Evolutionary conservation across 2,797 vertebrate species (phyloP).

Genomic region (Coranthus polyacanthus): DNA sequence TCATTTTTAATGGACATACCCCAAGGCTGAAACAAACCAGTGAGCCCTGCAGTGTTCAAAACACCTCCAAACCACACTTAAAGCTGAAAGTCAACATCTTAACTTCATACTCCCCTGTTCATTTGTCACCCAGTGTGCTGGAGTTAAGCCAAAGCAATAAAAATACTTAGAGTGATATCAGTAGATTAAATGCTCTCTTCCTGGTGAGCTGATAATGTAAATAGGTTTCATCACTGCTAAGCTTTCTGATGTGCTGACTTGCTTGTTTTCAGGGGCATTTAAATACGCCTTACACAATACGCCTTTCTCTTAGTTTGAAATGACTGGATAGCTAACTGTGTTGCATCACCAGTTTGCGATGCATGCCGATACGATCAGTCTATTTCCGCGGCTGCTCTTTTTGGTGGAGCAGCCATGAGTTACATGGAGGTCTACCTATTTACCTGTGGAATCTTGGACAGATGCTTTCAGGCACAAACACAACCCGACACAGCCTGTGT

Average conservation of each 20-base stretch:
- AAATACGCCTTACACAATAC: too few species aligned
- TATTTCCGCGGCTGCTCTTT: background rate
- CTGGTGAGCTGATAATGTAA: background rate
- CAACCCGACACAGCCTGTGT: conserved; percentile 25
- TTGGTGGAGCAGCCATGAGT: background rate
- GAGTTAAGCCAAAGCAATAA: background rate
- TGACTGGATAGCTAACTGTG: conserved; percentile 14
- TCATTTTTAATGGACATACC: conserved; percentile 5
- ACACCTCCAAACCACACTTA: conserved; percentile 6
- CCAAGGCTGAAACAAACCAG: conserved; percentile 1
- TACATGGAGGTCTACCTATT: conserved; percentile 3
- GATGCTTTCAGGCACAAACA: conserved; percentile 18
- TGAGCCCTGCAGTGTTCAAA: conserved; percentile 11
- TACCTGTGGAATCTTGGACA: conserved; percentile 9
- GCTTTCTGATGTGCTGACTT: background rate
- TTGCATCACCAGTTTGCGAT: conserved; percentile 35
- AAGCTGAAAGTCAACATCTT: conserved; percentile 18
- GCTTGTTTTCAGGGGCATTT: background rate
- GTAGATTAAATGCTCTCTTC: background rate
- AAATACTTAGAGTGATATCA: background rate
- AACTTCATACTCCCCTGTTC: background rate
- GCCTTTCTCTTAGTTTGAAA: conserved; percentile 6
- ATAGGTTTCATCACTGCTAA: background rate
- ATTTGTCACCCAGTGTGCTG: conserved; percentile 2
- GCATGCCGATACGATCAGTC: conserved; percentile 2